Percentiles rank a stretch among this genome's conserved stretches.
Evolutionary conservation across 2,888 invertebrate genomes (phyloP).

Genomic region (Steinernema scapterisci): DNA sequence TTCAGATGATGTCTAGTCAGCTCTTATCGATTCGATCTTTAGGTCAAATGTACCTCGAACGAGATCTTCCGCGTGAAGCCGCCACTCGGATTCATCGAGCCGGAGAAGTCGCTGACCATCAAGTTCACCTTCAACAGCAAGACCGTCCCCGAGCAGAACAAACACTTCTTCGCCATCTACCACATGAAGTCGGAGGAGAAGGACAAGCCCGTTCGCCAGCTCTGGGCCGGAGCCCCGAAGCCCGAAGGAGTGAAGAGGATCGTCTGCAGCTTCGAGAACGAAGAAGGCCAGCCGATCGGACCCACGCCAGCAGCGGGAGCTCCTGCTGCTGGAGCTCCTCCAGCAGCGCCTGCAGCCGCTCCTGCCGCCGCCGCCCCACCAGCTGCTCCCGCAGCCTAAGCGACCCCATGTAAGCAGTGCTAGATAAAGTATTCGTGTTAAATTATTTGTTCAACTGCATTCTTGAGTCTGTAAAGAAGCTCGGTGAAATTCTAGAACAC

Average conservation of each 20-base stretch:
- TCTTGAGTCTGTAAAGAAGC: no score
- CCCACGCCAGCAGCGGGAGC: not conserved
- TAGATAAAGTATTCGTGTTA: no score
- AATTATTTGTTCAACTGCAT: no score
- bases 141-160: slow-evolving; percentile 37
- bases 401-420: no score
- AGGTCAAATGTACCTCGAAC: slow-evolving; percentile 42
- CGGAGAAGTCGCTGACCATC: slow-evolving; percentile 44
- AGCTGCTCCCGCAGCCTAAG: no score
- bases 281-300: slow-evolving; percentile 33
- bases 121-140: slow-evolving; percentile 46
- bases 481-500: no score
- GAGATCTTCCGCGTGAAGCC: slow-evolving; percentile 44
- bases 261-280: slow-evolving; percentile 39
- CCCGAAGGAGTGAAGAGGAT: slow-evolving; percentile 54
- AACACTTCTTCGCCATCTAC: slow-evolving; percentile 59
- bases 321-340: not conserved
- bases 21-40: slow-evolving; percentile 1
- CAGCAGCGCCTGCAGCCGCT: not conserved
- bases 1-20: no score
- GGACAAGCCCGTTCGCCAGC: slow-evolving; percentile 41
- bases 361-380: not conserved
- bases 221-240: slow-evolving; percentile 48
- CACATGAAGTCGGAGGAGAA: slow-evolving; percentile 43
- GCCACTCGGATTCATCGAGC: slow-evolving; percentile 52